These are phyloP conservation scores for Melanotaenia maccullochi DNA, from an alignment of 2,797 vertebrate species.

Conservation along the genomic window DNA sequence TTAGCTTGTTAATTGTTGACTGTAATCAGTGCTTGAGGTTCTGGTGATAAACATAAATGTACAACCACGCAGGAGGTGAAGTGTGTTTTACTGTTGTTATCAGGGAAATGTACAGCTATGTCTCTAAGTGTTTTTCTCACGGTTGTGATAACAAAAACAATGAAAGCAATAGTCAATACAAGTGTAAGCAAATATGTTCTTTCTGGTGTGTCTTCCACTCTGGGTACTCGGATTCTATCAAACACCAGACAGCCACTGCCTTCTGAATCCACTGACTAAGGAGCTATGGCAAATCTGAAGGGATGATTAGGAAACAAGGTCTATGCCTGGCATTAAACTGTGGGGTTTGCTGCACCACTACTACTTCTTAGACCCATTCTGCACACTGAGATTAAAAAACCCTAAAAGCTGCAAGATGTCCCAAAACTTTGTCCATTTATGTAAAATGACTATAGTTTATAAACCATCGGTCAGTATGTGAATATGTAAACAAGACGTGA, in stretches of 20 bases:
- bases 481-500: not conserved
- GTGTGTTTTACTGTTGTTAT: slow-evolving; percentile 34
- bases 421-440: slow-evolving; percentile 6
- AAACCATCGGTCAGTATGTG: slow-evolving; percentile 5
- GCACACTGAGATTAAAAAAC: slow-evolving; percentile 5
- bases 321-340: not conserved
- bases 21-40: no score
- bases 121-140: not conserved
- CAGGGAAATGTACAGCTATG: slow-evolving; percentile 19
- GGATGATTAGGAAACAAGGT: slow-evolving; percentile 15
- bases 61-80: slow-evolving; percentile 20
- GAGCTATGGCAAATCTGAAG: not conserved
- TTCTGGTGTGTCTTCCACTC: not conserved
- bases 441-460: slow-evolving; percentile 22
- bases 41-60: slow-evolving; percentile 9
- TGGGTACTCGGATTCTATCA: not conserved
- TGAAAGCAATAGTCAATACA: not conserved
- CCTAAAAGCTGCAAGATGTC: slow-evolving; percentile 11
- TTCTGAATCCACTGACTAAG: not conserved
- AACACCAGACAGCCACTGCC: not conserved
- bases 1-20: no score
- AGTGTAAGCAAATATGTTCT: not conserved
- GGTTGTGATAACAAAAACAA: not conserved
- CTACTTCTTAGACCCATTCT: slow-evolving; percentile 10
- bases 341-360: slow-evolving; percentile 22